Base-by-base conservation (phyloP, 64 coral and sea anemone genomes). In the Pocillopora verrucosa region DNA sequence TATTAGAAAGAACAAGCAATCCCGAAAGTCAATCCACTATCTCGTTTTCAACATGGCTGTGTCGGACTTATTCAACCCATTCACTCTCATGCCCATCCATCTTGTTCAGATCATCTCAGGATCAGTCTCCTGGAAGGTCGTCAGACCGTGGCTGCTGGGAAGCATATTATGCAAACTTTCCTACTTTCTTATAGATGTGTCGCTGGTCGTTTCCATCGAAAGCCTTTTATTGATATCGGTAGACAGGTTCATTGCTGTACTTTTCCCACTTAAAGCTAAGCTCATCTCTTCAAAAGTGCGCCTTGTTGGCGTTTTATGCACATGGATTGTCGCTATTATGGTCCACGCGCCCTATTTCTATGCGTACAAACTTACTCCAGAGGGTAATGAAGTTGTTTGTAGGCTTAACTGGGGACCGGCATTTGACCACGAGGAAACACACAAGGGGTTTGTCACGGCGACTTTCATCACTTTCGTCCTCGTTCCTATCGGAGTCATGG, bases 41-140 rank as follows among this genome's bases (percentile, higher is more conserved):
- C 59, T 81, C 37, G 61, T 81, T 61, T 58, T 81, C 17, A 81
- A 81, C 34, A 81, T 81, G 79, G 57, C 79, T 15, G 61, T 81
- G 61, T 81, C 79, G 14, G 79, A 81, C 11, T 22, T 81, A 15
- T 81, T 81, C 1, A 61, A 60, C 30, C 22, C 79, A 14, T 60
- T 81, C 14, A 60, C 61, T 20, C 59, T 61, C 24, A 81, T 61
- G 61, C 61, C n/a, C 59, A 58, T 25, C n/a, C 59, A 30, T 16
- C 57, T 61, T 13, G 13, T 19, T 26, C 11, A 81, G 10, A 61
- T 81, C 13, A 81, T 81, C 14, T 81, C 57, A 60, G 79, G 56
- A 9, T 61, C 56, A 16, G 19, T 17, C 2, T 13, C 56, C 16
- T 81, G 79, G 79, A 58, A 13, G 57, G 51, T 81, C 16, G 79